These are phyloP conservation scores for Sceloporus tristichus DNA, from an alignment of 2,113 vertebrate genomes.

Conservation along the genomic window DNA sequence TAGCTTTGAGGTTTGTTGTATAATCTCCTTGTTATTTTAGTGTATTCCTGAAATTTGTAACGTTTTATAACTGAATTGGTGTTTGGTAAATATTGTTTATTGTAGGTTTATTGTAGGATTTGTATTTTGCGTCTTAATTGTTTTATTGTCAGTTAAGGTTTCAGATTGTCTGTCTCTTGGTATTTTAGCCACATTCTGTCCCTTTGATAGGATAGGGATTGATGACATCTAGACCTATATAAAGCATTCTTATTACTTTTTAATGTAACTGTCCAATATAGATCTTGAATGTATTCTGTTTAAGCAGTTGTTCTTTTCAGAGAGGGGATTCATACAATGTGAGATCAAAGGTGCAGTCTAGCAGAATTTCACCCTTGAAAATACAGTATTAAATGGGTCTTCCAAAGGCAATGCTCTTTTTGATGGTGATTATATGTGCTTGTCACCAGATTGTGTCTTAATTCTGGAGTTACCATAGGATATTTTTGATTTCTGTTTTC, in stretches of 20 bases:
- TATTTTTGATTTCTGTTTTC: not conserved
- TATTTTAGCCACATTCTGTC: not conserved
- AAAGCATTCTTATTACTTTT: not conserved
- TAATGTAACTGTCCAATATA: not conserved
- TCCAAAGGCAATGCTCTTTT: not conserved
- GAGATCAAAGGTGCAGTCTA: not conserved
- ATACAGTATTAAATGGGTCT: not conserved
- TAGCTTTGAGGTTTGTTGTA: not conserved
- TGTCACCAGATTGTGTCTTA: not conserved
- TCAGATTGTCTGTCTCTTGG: not conserved
- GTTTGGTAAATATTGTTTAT: not conserved
- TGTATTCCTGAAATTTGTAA: no score
- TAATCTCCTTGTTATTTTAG: not conserved
- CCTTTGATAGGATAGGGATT: not conserved
- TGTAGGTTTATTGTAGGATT: not conserved
- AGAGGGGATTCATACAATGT: not conserved
- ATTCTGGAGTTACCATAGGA: not conserved
- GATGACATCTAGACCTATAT: not conserved
- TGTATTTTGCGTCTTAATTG: no score
- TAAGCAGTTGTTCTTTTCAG: not conserved
- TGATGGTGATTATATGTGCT: accelerated
- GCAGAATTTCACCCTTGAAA: not conserved
- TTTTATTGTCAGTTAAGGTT: not conserved
- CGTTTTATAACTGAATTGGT: not conserved
- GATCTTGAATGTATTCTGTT: not conserved